phyloP scores from a whole-genome alignment of 2,113 vertebrate genomes.

The Clarias macrocephalus region DNA sequence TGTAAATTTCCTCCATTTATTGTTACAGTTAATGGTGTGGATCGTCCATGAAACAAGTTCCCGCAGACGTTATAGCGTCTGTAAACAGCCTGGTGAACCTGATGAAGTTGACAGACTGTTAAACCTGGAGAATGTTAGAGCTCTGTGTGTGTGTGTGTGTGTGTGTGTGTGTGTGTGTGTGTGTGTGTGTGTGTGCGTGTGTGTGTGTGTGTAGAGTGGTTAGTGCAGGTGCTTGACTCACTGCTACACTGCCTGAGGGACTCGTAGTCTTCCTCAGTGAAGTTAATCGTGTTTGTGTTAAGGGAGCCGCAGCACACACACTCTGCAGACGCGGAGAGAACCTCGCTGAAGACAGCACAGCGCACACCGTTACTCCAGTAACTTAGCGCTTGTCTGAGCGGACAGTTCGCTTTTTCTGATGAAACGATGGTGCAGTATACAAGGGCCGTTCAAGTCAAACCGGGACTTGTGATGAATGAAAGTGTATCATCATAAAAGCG shows the following conservation, averaged over 20 bases:
- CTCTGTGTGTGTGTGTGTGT: background rate
- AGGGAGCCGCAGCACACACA: conserved; percentile 30
- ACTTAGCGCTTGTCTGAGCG: too few relatives aligned
- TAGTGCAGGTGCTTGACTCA: conserved; percentile 32
- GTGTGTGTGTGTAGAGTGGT: background rate
- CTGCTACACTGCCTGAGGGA: background rate
- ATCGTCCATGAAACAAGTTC: background rate
- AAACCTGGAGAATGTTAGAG: background rate
- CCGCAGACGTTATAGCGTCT: background rate
- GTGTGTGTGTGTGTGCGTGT: background rate
- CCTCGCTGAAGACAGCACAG: background rate
- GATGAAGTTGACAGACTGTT: background rate
- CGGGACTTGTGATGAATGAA: too few relatives aligned
- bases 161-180: background rate
- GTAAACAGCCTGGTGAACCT: background rate
- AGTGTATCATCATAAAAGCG: too few relatives aligned
- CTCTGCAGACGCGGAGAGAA: conserved; percentile 26
- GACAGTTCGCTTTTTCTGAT: too few relatives aligned
- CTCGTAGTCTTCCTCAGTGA: background rate
- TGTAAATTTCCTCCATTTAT: background rate
- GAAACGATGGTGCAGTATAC: too few relatives aligned
- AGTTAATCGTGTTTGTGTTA: conserved; percentile 51
- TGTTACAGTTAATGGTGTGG: background rate
- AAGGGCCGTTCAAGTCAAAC: too few relatives aligned
- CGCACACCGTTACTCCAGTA: too few relatives aligned